Evolutionary conservation across 2,113 vertebrate species (phyloP).

Genomic region (Laticauda colubrina): DNA sequence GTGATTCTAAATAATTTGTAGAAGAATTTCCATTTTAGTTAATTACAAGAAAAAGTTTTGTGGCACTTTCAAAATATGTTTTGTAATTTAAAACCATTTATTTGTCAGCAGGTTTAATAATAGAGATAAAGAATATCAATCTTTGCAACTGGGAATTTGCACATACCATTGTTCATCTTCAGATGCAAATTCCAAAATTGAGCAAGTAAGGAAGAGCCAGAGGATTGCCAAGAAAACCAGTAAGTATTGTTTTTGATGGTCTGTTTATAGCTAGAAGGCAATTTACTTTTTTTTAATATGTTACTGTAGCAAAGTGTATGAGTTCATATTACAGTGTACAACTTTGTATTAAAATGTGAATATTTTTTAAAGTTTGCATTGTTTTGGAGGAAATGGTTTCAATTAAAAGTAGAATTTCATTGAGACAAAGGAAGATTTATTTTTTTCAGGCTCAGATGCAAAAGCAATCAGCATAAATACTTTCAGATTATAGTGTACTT

Average conservation of each 20-base stretch:
- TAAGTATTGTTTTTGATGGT: constrained; percentile 48
- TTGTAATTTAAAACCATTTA: constrained; percentile 49
- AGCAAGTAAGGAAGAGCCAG: constrained; percentile 51
- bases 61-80: constrained; percentile 3
- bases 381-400: not conserved
- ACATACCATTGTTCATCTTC: constrained; percentile 4
- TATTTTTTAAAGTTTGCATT: not conserved
- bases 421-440: not conserved
- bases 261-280: not conserved
- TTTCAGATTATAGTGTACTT: not conserved
- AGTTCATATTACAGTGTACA: not conserved
- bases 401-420: not conserved
- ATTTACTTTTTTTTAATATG: not conserved
- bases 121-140: constrained; percentile 33
- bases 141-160: not conserved
- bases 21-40: not conserved
- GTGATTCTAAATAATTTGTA: not conserved
- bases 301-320: not conserved
- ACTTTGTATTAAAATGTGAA: not conserved
- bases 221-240: constrained; percentile 49
- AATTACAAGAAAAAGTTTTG: not conserved
- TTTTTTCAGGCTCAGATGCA: not conserved
- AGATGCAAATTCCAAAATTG: not conserved
- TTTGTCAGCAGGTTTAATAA: constrained; percentile 49
- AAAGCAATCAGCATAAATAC: not conserved